These are phyloP conservation scores for Xanthorhoe spadicearia DNA, from an alignment of 2,888 invertebrate genomes.

Conservation along the genomic window DNA sequence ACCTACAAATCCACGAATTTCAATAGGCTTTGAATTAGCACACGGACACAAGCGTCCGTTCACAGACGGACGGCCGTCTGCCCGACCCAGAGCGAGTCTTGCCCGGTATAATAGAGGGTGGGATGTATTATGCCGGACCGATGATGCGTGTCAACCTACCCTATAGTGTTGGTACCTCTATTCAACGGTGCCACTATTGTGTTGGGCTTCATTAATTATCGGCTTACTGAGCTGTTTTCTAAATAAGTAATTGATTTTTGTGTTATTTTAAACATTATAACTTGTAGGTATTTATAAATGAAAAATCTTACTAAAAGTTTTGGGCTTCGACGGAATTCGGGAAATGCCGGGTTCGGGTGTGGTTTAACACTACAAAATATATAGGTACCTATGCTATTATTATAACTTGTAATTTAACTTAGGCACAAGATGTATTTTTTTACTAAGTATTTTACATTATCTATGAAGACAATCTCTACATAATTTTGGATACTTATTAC, in stretches of 20 bases:
- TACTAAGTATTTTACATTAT: too few relatives aligned
- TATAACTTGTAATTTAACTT: too few relatives aligned
- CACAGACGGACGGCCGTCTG: neutral
- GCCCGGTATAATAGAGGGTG: constrained; percentile 12
- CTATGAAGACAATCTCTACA: too few relatives aligned
- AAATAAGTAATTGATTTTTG: constrained; percentile 4
- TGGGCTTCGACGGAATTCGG: too few relatives aligned
- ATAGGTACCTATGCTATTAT: too few relatives aligned
- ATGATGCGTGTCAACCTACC: constrained; percentile 45
- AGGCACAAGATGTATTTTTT: too few relatives aligned
- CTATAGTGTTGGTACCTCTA: constrained; percentile 16
- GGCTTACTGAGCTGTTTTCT: neutral
- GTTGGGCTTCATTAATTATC: constrained; percentile 13
- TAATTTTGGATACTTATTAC: too few relatives aligned
- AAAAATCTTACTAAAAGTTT: too few relatives aligned
- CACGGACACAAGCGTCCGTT: neutral
- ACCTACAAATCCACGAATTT: too few relatives aligned
- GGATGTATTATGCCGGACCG: constrained; percentile 47
- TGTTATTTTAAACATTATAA: neutral
- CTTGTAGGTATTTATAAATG: too few relatives aligned
- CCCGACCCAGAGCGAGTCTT: neutral
- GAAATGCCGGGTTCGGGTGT: too few relatives aligned
- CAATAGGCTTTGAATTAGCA: neutral
- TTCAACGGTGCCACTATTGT: constrained; percentile 21
- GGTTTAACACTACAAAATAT: too few relatives aligned